A percentile compares a stretch with the other conserved stretches of the same genome.
phyloP scores from a whole-genome alignment of 2,797 vertebrate genomes.

The Spinus olivaceus region DNA sequence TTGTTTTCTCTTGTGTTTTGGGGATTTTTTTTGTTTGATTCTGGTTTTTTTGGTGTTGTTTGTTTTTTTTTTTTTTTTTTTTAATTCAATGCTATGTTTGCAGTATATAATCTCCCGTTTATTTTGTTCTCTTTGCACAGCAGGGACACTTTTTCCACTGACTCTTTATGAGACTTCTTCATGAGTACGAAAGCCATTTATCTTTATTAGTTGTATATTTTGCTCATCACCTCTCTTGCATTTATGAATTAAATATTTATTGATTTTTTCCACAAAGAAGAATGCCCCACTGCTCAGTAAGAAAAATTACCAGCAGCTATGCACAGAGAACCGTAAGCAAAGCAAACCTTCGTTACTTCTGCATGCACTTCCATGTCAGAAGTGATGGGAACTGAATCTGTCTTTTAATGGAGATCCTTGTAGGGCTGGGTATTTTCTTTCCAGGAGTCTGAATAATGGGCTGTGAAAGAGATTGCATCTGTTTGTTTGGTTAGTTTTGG shows the following conservation, averaged over 20 bases:
- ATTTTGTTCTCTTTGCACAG: slow-evolving; percentile 38
- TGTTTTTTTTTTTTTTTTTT: not conserved
- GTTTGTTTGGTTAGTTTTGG: not conserved
- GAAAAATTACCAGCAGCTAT: not conserved
- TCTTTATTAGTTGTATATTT: slow-evolving; percentile 55
- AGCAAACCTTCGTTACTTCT: not conserved
- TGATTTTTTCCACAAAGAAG: slow-evolving; percentile 30
- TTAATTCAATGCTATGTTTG: not conserved
- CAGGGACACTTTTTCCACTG: slow-evolving; percentile 2
- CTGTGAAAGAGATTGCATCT: not conserved
- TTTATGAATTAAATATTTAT: slow-evolving; percentile 59
- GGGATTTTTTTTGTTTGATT: not conserved
- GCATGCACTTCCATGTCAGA: not conserved
- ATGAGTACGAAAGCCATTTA: not conserved
- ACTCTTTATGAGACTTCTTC: slow-evolving; percentile 25
- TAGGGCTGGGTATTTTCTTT: not conserved
- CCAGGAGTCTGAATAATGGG: not conserved
- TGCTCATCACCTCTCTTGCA: slow-evolving; percentile 11
- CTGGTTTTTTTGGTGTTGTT: no score
- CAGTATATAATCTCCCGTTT: slow-evolving; percentile 2
- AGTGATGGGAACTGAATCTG: not conserved
- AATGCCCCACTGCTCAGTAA: not conserved
- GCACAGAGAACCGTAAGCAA: not conserved
- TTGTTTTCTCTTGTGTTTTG: not conserved
- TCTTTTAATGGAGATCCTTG: not conserved